Base-by-base conservation (phyloP, 2,888 invertebrate genomes). In the Diplazon laetatorius region DNA sequence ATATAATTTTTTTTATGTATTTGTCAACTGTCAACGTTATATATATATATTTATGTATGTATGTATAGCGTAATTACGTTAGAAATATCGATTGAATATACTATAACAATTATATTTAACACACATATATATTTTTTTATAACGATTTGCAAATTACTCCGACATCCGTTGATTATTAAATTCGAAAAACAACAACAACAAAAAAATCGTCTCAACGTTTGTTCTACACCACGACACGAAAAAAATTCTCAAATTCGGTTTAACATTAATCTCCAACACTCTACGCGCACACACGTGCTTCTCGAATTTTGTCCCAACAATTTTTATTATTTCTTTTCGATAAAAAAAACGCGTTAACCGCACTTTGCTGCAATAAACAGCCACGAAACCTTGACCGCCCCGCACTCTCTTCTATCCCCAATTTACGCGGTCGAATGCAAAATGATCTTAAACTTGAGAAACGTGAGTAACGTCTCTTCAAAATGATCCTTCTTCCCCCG, bases 391-490 rank as follows among this genome's bases (percentile, higher is more conserved):
- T n/a, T n/a, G n/a, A n/a, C n/a, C n/a, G n/a, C 14, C 60, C 60
- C 42, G 39, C 59, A 70, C 50, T 44, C 6, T 35, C 25, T 42
- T 25, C 12, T 16, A 65, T n/a, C 57, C 57, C 39, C 37, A 14
- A 18, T 25, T 52, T 22, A 35, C 46, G 39, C 10, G 37, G n/a
- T n/a, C n/a, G n/a, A n/a, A n/a, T n/a, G n/a, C n/a, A n/a, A n/a
- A n/a, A n/a, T 82, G 81, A 80, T 81, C 79, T 82, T 80, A 82
- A 84, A 75, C 59, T 22, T 12, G 42, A 82, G 80, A 57, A 70
- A 50, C 57, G 20, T 62, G 65, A 59, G 80, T 79, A 82, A 80
- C 60, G 48, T 20, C 16, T 35, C 48, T 37, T 8, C 65, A 52
- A 59, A 72, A 60, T 59, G 57, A 37, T 42, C 65, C n/a, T n/a